Base-by-base conservation (phyloP, 2,797 vertebrate genomes). In the Alectoris magna region DNA sequence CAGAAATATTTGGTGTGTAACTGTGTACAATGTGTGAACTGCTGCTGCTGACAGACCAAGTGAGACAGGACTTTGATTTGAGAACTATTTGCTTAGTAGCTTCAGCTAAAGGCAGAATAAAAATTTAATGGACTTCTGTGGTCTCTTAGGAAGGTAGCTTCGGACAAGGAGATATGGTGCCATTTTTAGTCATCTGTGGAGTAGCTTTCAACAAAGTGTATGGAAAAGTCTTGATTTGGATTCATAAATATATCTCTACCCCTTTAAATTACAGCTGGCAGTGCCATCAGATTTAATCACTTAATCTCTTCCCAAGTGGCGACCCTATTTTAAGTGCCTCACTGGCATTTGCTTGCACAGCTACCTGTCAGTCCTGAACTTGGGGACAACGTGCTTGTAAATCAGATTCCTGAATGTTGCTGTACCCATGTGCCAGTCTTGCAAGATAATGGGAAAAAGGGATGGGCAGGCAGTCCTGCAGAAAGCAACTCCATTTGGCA, bases 231-330 rank as follows among this genome's bases (percentile, higher is more conserved):
- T 31, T 68, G 48, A 27, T 73, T 66, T 74, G 48, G 74, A 74
- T 94, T 91, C 24, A 62, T 91, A 67, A 92, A 85, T 15, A 0
- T 87, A 60, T 85, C 58, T 80, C 26, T 51, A 58, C 31, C 29
- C 48, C 60, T 94, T 93, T 75, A 72, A 80, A 91, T 77, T 66
- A 55, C 75, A 90, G 82, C 94, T 96, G 91, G 91, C 92, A 93
- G 49, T 31, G 74, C 15, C 64, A 69, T 58, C 67, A 59, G n/a
- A 43, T 29, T 88, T 95, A 92, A 93, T 96, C 86, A 87, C 87
- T 94, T 96, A 90, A 95, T 95, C 94, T 95, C 88, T 75, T 96
- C 94, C 90, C 95, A 90, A 91, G 84, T 92, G 94, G 70, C 73
- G 88, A 93, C 55, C 73, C 91, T 95, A 91, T 96, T 96, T 96